Base-by-base conservation (phyloP, 2,797 vertebrate genomes). In the Heterohyrax brucei region DNA sequence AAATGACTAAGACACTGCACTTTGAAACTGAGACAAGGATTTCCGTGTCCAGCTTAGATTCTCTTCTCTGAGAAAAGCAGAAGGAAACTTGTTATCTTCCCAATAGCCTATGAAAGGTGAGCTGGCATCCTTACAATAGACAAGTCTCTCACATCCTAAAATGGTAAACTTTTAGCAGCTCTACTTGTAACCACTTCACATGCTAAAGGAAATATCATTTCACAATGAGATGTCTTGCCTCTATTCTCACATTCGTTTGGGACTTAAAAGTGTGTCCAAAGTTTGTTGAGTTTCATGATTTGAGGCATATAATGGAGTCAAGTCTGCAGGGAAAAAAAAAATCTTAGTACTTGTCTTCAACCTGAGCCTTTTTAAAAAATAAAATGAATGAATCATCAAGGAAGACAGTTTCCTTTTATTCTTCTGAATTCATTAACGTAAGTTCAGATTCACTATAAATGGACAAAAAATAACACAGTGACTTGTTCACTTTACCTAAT, bases 101-200 rank as follows among this genome's bases (percentile, higher is more conserved):
- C 61, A 50, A 14, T 13, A 94, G 66, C 87, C 87, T 94, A 78
- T 95, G 81, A 96, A 96, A 95, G 96, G 91, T 30, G n/a, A 97
- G 56, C 93, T 89, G 64, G 66, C 62, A 88, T 92, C 7, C 0
- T 77, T 86, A 56, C 90, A 94, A 94, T 50, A 97, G 93, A 96
- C 95, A 89, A 81, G 97, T 97, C 96, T 97, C 96, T 86, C 96
- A 96, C 89, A 44, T 96, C 91, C 96, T 94, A 94, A 97, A 94
- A 68, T 93, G 92, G 91, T 96, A 95, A 93, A 82, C 94, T 94
- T 56, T 79, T 97, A 97, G 89, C 96, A 97, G 70, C 48, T 94
- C 48, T 21, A 80, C 73, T 97, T 91, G 77, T 82, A 96, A 21
- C 39, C 56, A 87, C 59, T 95, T 97, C 80, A 94, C 59, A 96